Evolutionary conservation across 2,888 invertebrate species (phyloP).

Genomic region (Tinea trinotella): DNA sequence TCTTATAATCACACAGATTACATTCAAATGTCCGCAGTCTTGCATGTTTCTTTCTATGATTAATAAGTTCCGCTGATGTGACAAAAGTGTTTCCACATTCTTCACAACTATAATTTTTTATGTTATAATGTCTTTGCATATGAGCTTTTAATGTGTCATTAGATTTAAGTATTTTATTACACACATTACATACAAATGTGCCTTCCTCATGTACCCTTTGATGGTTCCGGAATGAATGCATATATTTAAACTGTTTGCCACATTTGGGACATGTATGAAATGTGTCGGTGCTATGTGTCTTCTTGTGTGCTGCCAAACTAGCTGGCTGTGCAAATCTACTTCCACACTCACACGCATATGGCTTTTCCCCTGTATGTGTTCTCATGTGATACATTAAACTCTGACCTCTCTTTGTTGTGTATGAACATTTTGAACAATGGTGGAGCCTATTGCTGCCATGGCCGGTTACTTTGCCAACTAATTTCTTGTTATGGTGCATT

Average conservation of each 20-base stretch:
- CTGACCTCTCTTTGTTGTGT: conserved; percentile 58
- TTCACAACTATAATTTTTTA: conserved; percentile 60
- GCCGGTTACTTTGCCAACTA: conserved; percentile 49
- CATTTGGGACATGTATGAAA: conserved; percentile 54
- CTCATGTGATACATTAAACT: conserved; percentile 60
- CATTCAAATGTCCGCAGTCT: conserved; percentile 45
- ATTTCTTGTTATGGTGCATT: conserved; percentile 53
- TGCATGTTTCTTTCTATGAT: conserved; percentile 53
- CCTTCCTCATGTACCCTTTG: conserved; percentile 49
- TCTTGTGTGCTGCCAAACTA: conserved; percentile 53
- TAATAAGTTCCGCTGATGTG: conserved; percentile 54
- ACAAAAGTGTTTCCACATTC: conserved; percentile 63
- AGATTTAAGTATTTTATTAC: conserved; percentile 54
- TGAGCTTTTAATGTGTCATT: conserved; percentile 50
- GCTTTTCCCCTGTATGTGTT: conserved; percentile 56
- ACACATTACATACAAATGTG: conserved; percentile 46
- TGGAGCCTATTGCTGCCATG: conserved; percentile 47
- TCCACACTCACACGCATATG: conserved; percentile 58
- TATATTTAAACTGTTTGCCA: conserved; percentile 66
- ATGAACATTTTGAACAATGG: conserved; percentile 55
- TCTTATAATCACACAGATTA: conserved; percentile 56
- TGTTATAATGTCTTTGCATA: conserved; percentile 56
- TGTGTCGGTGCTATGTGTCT: conserved; percentile 45
- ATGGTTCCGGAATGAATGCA: conserved; percentile 55
- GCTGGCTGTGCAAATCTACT: conserved; percentile 59